Evolutionary conservation across 92 coral and sea anemone species (phyloP).

Genomic region (Epizoanthus rinbou): DNA sequence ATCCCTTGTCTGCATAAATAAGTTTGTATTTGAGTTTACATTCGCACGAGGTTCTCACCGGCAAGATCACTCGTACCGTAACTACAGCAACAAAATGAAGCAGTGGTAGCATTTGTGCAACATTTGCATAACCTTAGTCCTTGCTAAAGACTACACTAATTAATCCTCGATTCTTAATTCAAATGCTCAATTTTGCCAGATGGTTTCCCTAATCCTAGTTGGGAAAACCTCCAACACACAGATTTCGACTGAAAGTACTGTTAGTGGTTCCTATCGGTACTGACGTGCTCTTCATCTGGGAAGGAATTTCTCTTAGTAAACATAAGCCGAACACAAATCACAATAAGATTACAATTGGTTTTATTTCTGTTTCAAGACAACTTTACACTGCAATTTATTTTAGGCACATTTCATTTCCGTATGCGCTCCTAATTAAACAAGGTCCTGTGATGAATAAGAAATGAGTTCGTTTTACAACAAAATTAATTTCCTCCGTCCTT

Average conservation of each 20-base stretch:
- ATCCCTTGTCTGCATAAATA: not conserved
- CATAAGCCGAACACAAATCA: too few species aligned
- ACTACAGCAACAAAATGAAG: constrained; percentile 17
- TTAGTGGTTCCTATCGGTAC: not conserved
- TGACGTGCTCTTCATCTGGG: too few species aligned
- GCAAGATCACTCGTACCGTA: constrained; percentile 22
- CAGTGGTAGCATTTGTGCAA: not conserved
- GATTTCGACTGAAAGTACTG: not conserved
- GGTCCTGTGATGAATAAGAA: constrained; percentile 10
- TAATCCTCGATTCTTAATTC: not conserved
- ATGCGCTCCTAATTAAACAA: not conserved
- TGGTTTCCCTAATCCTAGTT: not conserved
- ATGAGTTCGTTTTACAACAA: not conserved
- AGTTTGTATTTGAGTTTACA: not conserved
- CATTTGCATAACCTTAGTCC: constrained; percentile 10
- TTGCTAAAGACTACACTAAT: constrained; percentile 1
- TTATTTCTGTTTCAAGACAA: not conserved
- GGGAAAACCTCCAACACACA: not conserved
- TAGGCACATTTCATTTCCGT: not conserved
- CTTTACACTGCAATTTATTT: not conserved
- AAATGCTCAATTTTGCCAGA: not conserved
- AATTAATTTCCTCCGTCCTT: not conserved
- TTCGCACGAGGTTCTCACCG: not conserved
- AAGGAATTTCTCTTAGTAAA: too few species aligned
- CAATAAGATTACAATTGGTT: not conserved